Evolutionary conservation across 2,113 vertebrate species (phyloP), one percentile per base, ranked within the genome.

Genomic region (Aegotheles bennettii): DNA sequence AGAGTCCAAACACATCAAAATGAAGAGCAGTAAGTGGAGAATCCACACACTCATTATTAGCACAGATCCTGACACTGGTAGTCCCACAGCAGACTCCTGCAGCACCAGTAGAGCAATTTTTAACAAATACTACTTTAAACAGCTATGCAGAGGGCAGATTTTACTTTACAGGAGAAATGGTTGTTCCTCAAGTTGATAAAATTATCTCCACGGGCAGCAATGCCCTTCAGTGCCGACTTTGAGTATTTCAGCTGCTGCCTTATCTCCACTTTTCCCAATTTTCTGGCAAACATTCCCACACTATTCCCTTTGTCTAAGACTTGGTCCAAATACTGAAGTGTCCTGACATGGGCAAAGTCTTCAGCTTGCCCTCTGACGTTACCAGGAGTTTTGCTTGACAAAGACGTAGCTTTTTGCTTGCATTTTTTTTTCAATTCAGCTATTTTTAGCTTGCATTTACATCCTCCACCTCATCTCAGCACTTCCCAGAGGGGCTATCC

Each of bases 221-320:
- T 45, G 86, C 84, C 92, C 92, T 90, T 95, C 94, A 95, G 96
- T 45, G 88, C 83, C 75, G 92, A 96, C 88, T 86, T 88, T 47
- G 89, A 92, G 56, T 45, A 71, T 92, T 94, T 95, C 40, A 68
- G 88, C 91, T 71, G 65, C 78, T 95, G 63, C 88, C 76, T 96
- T 95, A 93, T 92, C 92, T 93, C 76, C 92, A 68, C 84, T 28
- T 91, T 64, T 92, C 68, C 70, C 82, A 59, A n/a, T 50, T 86
- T 51, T n/a, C 93, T 93, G 92, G 83, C 93, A 93, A 89, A 90
- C 48, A 19, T 51, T 67, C 85, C 84, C 68, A 51, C 9, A 2
- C 69, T 40, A n/a, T 78, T 84, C 68, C 88, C 67, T 94, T 96
- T 94, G 79, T 70, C 90, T 95, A 76, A 85, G 79, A 89, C 89